phyloP scores from a whole-genome alignment of 2,113 vertebrate species.

The Blennius ocellaris region DNA sequence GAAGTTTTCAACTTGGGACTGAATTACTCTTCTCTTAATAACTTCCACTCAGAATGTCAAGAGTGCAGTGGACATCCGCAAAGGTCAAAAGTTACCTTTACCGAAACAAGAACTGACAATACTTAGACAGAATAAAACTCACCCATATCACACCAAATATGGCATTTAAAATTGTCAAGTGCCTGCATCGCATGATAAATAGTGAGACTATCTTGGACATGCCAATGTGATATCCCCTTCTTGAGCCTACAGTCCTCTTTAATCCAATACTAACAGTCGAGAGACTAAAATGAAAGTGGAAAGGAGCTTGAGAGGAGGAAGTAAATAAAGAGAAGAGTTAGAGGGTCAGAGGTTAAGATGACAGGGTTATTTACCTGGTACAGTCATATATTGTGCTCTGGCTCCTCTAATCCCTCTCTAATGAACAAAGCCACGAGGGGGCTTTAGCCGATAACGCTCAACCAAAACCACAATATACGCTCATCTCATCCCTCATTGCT shows the following conservation, averaged over 20 bases:
- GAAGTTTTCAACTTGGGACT: constrained; percentile 63
- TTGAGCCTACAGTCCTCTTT: constrained; percentile 22
- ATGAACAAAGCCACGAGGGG: constrained; percentile 67
- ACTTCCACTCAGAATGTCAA: constrained; percentile 45
- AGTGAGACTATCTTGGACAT: neutral
- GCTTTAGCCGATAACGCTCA: constrained; percentile 58
- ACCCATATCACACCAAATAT: constrained; percentile 10
- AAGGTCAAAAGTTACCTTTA: constrained; percentile 27
- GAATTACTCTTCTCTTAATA: constrained; percentile 63
- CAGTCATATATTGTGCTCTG: constrained; percentile 61
- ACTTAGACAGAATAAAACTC: neutral
- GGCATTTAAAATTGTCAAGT: neutral
- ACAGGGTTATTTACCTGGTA: constrained; percentile 59
- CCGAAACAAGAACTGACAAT: constrained; percentile 18
- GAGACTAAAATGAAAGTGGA: constrained; percentile 13
- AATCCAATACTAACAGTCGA: constrained; percentile 3
- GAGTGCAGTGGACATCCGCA: constrained; percentile 41
- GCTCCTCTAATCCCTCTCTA: constrained; percentile 77
- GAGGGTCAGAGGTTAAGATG: constrained; percentile 40
- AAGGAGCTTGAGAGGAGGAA: neutral
- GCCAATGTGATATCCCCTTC: constrained; percentile 11
- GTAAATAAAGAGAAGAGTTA: constrained; percentile 35
- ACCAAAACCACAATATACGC: constrained; percentile 53
- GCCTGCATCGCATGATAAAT: constrained; percentile 25
- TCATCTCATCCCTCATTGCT: constrained; percentile 21